These are phyloP conservation scores for Phalacrocorax pelagicus DNA, from an alignment of 2,113 vertebrate genomes.

Conservation along the genomic window DNA sequence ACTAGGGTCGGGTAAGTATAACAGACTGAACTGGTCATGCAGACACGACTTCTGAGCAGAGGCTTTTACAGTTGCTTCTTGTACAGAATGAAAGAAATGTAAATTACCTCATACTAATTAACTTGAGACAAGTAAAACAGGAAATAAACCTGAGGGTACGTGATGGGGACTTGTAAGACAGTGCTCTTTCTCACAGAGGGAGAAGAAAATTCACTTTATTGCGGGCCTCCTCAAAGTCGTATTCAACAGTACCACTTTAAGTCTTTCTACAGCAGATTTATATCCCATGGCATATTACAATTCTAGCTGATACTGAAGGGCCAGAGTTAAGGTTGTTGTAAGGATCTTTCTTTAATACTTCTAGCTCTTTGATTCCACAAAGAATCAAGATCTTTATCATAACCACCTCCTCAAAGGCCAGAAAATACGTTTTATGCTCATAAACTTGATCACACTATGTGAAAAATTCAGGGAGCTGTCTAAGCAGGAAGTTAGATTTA, in stretches of 20 bases:
- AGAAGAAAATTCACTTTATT: background rate
- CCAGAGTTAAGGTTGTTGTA: background rate
- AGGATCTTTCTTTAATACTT: background rate
- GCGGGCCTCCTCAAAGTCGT: background rate
- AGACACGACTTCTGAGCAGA: background rate
- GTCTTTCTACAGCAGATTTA: background rate
- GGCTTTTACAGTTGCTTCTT: background rate
- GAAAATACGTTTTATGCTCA: background rate
- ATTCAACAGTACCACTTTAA: background rate
- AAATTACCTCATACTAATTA: background rate
- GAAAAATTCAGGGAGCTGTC: background rate
- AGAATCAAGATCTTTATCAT: background rate
- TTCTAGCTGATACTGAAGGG: background rate
- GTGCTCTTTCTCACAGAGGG: background rate
- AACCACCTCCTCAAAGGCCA: background rate
- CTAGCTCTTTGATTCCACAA: background rate
- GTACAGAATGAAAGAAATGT: background rate
- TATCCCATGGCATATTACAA: background rate
- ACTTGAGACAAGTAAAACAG: background rate
- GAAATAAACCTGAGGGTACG: background rate
- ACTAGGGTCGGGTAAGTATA: background rate
- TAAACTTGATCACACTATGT: background rate
- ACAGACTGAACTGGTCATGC: rapidly evolving
- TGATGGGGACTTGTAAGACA: background rate
- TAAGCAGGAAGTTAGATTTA: slow-evolving; percentile 3